phyloP scores from a whole-genome alignment of 2,888 invertebrate species.

The Apoda limacodes region DNA sequence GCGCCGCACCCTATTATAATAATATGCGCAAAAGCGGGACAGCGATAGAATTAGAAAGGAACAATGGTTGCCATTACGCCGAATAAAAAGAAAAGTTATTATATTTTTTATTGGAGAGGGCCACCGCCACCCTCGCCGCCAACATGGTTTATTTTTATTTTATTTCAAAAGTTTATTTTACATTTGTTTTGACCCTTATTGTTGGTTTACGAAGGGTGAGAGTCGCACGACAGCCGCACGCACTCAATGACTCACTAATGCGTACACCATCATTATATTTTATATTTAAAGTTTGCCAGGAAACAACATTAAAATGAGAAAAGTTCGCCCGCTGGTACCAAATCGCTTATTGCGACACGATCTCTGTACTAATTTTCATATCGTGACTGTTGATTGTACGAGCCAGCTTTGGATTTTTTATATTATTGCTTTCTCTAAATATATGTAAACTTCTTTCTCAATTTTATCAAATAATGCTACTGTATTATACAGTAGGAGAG shows the following conservation, averaged over 20 bases:
- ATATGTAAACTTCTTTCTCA: too few species aligned
- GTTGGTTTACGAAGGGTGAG: conserved; percentile 57
- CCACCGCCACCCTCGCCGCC: conserved; percentile 58
- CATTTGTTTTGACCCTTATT: conserved; percentile 68
- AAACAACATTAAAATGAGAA: conserved; percentile 65
- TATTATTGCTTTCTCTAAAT: too few species aligned
- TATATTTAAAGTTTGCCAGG: conserved; percentile 66
- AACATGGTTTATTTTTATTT: conserved; percentile 69
- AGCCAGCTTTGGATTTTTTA: too few species aligned
- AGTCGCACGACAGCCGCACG: conserved; percentile 44
- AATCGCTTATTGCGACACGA: conserved; percentile 27
- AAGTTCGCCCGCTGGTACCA: conserved; percentile 53
- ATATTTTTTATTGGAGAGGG: conserved; percentile 68
- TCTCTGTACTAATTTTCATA: conserved; percentile 33
- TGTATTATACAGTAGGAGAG: too few species aligned
- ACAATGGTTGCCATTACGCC: conserved; percentile 65
- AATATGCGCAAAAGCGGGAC: conserved; percentile 53
- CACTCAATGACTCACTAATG: conserved; percentile 67
- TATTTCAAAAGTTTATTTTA: conserved; percentile 69
- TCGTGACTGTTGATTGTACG: too few species aligned
- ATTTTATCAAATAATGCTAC: too few species aligned
- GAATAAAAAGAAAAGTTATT: conserved; percentile 70
- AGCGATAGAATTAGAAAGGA: conserved; percentile 56
- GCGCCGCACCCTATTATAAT: conserved; percentile 50
- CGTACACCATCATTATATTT: conserved; percentile 65